phyloP scores from a whole-genome alignment of 30 jellyfish, hydroid and myxozoan species.

The Cassiopea xamachana region DNA sequence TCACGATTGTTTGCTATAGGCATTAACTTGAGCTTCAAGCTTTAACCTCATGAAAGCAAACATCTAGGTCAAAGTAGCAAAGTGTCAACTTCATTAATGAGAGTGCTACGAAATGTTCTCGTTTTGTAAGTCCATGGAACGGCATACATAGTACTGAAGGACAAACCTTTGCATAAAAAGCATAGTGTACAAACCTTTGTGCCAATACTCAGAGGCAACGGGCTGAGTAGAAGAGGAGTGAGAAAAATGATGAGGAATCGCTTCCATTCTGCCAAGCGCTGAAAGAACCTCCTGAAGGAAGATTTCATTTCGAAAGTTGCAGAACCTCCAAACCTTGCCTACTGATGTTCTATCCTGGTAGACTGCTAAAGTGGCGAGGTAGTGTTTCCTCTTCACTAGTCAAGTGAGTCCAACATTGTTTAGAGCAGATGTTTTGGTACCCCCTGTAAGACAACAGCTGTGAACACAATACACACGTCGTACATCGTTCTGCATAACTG shows the following conservation, averaged over 20 bases:
- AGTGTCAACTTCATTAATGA: neutral
- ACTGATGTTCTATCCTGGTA: too few species aligned
- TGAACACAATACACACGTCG: neutral
- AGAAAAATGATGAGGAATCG: slow-evolving; percentile 78
- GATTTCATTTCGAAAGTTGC: neutral
- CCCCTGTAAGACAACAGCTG: neutral
- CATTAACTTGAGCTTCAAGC: neutral
- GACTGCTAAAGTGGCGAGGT: neutral
- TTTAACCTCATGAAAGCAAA: neutral
- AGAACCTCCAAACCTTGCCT: too few species aligned
- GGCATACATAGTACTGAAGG: too few species aligned
- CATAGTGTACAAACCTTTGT: slow-evolving; percentile 64
- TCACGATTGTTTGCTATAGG: neutral
- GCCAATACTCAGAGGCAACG: slow-evolving; percentile 68
- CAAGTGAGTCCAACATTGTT: neutral
- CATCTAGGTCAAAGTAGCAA: neutral
- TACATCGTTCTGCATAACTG: slow-evolving; percentile 11
- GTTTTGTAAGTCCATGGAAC: too few species aligned
- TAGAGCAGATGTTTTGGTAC: neutral
- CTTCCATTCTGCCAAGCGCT: slow-evolving; percentile 64
- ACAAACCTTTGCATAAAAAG: neutral
- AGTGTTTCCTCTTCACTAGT: neutral
- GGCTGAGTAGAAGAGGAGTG: slow-evolving; percentile 84
- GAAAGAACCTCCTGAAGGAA: slow-evolving; percentile 10
- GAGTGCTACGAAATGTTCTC: too few species aligned